Evolutionary conservation across 2,113 vertebrate species (phyloP).

Genomic region (Peucedramus taeniatus): DNA sequence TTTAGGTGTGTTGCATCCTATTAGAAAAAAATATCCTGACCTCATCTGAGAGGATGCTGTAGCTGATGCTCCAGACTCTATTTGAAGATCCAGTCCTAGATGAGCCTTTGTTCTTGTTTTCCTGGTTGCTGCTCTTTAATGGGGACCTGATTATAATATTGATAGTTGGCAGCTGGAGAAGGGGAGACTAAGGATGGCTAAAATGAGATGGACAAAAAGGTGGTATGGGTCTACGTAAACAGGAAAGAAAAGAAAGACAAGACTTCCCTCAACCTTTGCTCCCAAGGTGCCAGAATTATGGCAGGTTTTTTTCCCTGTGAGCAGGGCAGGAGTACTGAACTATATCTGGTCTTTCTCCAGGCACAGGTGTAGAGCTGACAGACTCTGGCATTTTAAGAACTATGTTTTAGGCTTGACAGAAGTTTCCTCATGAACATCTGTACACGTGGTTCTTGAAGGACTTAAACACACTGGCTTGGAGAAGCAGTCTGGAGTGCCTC

Average conservation of each 20-base stretch:
- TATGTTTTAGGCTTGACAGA: background rate
- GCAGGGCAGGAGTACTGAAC: background rate
- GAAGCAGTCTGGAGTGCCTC: background rate
- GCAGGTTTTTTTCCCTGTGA: background rate
- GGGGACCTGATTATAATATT: background rate
- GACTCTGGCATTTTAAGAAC: background rate
- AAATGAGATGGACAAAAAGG: background rate
- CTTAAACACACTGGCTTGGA: accelerated
- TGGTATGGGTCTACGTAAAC: background rate
- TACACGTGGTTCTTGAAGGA: background rate
- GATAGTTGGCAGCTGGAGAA: background rate
- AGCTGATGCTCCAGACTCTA: background rate
- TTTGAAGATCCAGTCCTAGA: background rate
- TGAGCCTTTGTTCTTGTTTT: background rate
- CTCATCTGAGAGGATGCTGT: background rate
- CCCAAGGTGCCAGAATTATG: background rate
- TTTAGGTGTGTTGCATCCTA: background rate
- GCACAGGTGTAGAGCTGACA: background rate
- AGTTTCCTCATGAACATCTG: background rate
- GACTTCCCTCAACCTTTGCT: background rate
- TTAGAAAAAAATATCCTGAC: background rate
- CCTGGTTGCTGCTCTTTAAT: background rate
- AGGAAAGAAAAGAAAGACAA: background rate
- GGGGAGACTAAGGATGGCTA: background rate
- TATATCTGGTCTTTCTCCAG: background rate